Base-by-base conservation (phyloP, 2,113 vertebrate species). In the Pogonocichla stellata region DNA sequence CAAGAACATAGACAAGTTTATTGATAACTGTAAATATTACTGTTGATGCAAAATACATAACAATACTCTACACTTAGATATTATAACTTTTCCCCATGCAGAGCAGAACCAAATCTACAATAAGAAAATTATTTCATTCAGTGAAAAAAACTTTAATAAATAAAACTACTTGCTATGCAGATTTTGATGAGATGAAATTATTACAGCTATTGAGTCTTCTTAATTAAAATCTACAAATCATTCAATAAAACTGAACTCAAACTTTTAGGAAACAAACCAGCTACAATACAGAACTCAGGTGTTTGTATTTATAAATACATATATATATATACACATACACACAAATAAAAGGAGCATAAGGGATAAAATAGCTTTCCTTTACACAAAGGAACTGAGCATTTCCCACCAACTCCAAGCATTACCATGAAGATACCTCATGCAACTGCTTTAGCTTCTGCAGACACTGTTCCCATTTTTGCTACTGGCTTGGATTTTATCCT, bases 251-350 rank as follows among this genome's bases (percentile, higher is more conserved):
- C 10, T 38, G 43, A 89, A 85, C 42, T 73, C 50, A 56, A 84
- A 67, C 58, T 86, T 84, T 50, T 33, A 78, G 40, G 51, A 92
- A 92, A 88, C 42, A 62, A 70, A 90, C 42, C 25, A 42, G 26
- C 22, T 88, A 48, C 23, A 86, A 83, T 36, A 70, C 26, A 90
- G 58, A 91, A 78, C 14, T 73, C 31, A 31, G 7, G 34, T 71
- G 38, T 69, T 91, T 67, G 40, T 65, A 19, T 77, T 95, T 95
- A 97, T 78, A 93, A 83, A 79, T 86, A 95, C 86, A 93, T 31
- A 31, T 56, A 57, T 57, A 57, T 11, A 50, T 81, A 71, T 78
- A 94, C 14, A 80, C 6, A 80, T 9, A 91, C 40, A 75, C 17
- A 92, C 33, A 91, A 61, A 77, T 40, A 75, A 61, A 79, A 95